phyloP scores from a whole-genome alignment of 2,888 invertebrate genomes.

The Diarsia dahlii region DNA sequence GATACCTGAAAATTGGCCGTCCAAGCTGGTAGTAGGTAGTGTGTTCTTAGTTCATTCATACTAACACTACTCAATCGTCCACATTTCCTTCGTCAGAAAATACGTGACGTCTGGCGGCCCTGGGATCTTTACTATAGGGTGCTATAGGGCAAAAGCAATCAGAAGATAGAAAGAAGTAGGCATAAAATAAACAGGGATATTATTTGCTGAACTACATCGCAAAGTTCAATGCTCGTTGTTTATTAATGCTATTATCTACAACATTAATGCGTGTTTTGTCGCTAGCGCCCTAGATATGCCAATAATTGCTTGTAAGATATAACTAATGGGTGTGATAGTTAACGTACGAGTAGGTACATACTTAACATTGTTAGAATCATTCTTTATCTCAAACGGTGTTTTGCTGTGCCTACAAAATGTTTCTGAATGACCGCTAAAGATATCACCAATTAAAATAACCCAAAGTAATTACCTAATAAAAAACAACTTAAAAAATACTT shows the following conservation, averaged over 20 bases:
- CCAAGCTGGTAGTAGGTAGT: no score
- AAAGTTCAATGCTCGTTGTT: slow-evolving; percentile 25
- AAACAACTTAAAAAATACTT: no score
- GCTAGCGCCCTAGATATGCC: slow-evolving; percentile 24
- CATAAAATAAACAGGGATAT: neutral
- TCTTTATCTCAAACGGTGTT: neutral
- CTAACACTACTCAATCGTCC: no score
- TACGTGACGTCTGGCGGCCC: no score
- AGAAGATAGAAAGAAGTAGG: neutral
- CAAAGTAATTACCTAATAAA: neutral
- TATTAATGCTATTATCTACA: slow-evolving; percentile 28
- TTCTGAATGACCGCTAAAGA: neutral
- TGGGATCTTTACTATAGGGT: no score
- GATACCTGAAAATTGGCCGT: no score
- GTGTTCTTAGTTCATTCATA: no score
- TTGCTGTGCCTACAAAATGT: neutral
- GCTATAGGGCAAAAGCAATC: neutral
- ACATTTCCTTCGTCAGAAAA: no score
- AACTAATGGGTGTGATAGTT: slow-evolving; percentile 14
- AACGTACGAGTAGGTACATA: neutral
- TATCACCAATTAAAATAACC: neutral
- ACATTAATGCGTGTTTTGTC: slow-evolving; percentile 25
- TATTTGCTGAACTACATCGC: slow-evolving; percentile 6
- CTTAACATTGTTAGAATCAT: neutral
- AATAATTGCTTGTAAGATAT: slow-evolving; percentile 4